Evolutionary conservation across 2,888 invertebrate species (phyloP).

Genomic region (Bombylius major): DNA sequence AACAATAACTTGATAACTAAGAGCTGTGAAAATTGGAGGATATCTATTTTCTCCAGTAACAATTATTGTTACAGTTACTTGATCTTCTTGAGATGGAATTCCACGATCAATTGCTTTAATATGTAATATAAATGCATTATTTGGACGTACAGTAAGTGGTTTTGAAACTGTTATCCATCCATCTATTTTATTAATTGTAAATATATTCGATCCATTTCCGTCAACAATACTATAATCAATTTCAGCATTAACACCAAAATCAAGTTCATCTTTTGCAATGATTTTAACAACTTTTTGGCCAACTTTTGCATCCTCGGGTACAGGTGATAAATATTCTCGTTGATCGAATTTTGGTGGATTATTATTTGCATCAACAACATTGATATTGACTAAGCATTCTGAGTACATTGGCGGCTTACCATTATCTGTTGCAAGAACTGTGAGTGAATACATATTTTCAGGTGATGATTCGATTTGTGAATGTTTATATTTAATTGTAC

Average conservation of each 20-base stretch:
- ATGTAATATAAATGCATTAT: slow-evolving; percentile 52
- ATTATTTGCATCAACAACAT: slow-evolving; percentile 85
- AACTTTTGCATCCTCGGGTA: slow-evolving; percentile 60
- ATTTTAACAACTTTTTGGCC: slow-evolving; percentile 64
- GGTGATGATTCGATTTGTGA: slow-evolving; percentile 70
- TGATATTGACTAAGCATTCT: slow-evolving; percentile 72
- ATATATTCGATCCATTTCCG: slow-evolving; percentile 66
- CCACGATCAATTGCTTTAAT: slow-evolving; percentile 77
- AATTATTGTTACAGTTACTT: slow-evolving; percentile 57
- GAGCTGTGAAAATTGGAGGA: slow-evolving; percentile 68
- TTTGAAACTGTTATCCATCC: slow-evolving; percentile 71
- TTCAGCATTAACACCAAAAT: slow-evolving; percentile 82
- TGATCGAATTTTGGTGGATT: slow-evolving; percentile 75
- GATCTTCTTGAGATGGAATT: slow-evolving; percentile 71
- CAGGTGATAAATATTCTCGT: slow-evolving; percentile 62
- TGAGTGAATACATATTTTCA: slow-evolving; percentile 78
- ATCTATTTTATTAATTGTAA: slow-evolving; percentile 57
- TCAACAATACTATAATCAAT: slow-evolving; percentile 61
- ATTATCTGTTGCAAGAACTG: slow-evolving; percentile 84
- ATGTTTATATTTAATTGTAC: slow-evolving; percentile 67
- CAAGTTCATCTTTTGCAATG: slow-evolving; percentile 60
- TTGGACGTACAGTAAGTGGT: slow-evolving; percentile 37
- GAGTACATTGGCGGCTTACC: slow-evolving; percentile 92
- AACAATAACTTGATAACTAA: slow-evolving; percentile 79
- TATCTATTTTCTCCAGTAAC: slow-evolving; percentile 75